phyloP scores from a whole-genome alignment of 2,113 vertebrate genomes.

The Plotosus lineatus region DNA sequence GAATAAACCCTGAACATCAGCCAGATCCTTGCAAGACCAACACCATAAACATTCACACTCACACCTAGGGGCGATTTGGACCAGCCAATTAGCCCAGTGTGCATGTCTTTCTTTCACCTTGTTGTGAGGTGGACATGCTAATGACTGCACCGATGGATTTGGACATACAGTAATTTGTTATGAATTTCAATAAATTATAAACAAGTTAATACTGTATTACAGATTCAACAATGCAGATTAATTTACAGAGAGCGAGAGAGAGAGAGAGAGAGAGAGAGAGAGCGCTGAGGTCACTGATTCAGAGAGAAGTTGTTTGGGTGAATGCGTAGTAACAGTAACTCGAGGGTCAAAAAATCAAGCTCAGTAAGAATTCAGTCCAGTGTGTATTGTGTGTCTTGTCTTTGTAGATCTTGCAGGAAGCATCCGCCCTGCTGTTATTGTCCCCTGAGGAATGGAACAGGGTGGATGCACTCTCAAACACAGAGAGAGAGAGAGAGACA shows the following conservation, averaged over 20 bases:
- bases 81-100: no score
- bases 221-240: background rate
- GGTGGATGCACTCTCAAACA: background rate
- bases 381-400: constrained; percentile 6
- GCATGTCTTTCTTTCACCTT: no score
- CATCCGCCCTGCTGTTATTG: constrained; percentile 15
- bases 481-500: background rate
- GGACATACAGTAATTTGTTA: background rate
- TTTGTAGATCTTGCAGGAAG: constrained; percentile 9
- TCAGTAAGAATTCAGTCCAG: background rate
- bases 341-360: background rate
- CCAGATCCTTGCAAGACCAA: no score
- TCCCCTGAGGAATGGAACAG: constrained; percentile 10
- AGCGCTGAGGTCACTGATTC: background rate
- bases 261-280: no score
- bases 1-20: no score
- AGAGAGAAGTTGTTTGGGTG: background rate
- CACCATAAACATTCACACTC: no score
- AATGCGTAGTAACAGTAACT: background rate
- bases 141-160: no score
- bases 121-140: no score
- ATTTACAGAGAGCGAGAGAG: no score
- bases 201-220: background rate
- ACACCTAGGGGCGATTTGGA: no score
- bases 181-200: background rate